These are phyloP conservation scores for Pseudois nayaur DNA, from an alignment of 2,113 vertebrate genomes.

Conservation along the genomic window DNA sequence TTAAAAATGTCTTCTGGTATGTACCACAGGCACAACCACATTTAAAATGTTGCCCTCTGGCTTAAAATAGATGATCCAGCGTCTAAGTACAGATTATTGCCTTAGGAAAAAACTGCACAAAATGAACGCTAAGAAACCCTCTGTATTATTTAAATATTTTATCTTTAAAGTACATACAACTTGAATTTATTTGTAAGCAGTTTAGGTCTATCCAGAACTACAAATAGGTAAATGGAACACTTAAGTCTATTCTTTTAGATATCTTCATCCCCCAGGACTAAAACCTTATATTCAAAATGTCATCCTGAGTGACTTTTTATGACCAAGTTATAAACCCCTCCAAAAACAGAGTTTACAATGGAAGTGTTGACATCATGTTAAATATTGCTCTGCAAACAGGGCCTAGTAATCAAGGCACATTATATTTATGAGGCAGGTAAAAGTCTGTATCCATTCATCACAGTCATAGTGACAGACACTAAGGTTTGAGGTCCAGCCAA, in stretches of 20 bases:
- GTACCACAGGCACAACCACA: neutral
- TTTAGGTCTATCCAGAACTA: constrained; percentile 23
- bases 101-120: neutral
- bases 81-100: neutral
- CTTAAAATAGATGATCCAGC: constrained; percentile 3
- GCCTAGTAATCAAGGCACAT: constrained; percentile 78
- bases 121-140: neutral
- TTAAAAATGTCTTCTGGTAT: neutral
- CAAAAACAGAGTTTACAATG: constrained; percentile 79
- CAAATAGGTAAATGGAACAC: neutral
- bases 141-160: constrained; percentile 3
- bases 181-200: neutral
- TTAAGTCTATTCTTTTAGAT: constrained; percentile 57
- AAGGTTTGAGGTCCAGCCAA: constrained; percentile 78
- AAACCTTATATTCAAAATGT: constrained; percentile 74
- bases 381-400: constrained; percentile 76
- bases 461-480: constrained; percentile 79
- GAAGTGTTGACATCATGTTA: constrained; percentile 82
- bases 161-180: neutral
- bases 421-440: constrained; percentile 85
- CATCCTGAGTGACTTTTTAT: constrained; percentile 82
- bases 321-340: constrained; percentile 79
- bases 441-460: constrained; percentile 84
- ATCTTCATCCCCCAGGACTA: constrained; percentile 61
- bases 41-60: neutral